phyloP scores from a whole-genome alignment of 2,888 invertebrate genomes.

The Ormyrus labotus region DNA sequence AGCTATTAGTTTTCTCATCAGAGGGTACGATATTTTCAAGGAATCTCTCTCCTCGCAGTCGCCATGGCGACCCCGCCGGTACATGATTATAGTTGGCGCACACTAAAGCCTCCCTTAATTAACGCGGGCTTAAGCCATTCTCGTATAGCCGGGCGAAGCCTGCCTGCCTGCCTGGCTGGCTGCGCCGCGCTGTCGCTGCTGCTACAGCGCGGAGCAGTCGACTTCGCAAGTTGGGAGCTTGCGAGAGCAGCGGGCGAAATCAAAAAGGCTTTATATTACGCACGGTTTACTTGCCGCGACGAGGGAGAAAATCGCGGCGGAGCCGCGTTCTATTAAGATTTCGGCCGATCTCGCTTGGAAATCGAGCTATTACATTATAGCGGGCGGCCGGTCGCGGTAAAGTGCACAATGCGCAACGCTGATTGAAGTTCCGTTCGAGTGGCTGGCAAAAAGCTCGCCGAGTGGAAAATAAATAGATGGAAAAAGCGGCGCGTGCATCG shows the following conservation, averaged over 20 bases:
- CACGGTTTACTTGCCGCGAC: not conserved
- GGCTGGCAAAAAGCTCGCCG: not conserved
- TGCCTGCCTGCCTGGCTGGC: not conserved
- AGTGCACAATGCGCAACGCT: not conserved
- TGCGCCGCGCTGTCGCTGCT: not conserved
- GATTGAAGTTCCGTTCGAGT: not conserved
- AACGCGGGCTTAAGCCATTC: slow-evolving; percentile 68
- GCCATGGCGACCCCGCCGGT: slow-evolving; percentile 64
- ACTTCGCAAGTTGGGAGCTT: slow-evolving; percentile 29
- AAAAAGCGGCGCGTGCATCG: not conserved
- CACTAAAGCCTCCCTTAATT: slow-evolving; percentile 70
- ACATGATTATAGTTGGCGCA: slow-evolving; percentile 66
- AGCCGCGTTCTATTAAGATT: too few relatives aligned
- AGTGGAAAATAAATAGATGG: not conserved
- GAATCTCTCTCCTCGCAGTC: slow-evolving; percentile 61
- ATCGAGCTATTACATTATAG: too few relatives aligned
- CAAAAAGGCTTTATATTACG: slow-evolving; percentile 17
- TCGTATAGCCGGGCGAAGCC: slow-evolving; percentile 28
- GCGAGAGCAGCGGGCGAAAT: not conserved
- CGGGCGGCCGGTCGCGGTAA: too few relatives aligned
- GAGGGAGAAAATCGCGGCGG: too few relatives aligned
- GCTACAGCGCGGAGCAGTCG: not conserved
- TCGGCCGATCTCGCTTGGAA: too few relatives aligned
- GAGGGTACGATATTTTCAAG: slow-evolving; percentile 60
- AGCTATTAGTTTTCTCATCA: slow-evolving; percentile 63